Base-by-base conservation (phyloP, 2,797 vertebrate species). In the Choloepus didactylus region DNA sequence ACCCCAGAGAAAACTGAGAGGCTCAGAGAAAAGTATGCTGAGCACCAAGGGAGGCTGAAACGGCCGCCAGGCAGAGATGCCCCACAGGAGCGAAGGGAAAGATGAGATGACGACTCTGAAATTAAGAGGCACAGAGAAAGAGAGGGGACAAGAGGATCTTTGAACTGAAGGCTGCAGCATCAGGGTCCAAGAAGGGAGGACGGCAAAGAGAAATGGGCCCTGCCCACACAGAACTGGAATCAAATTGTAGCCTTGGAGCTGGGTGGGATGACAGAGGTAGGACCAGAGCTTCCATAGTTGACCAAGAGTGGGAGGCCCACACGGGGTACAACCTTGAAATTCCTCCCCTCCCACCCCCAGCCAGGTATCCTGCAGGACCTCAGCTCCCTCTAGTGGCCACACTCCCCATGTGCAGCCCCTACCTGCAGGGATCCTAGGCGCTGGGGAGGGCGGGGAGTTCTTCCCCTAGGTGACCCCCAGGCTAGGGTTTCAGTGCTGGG, bases 341-440 rank as follows among this genome's bases (percentile, higher is more conserved):
- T 41, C 89, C 73, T 83, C 92, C 77, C 60, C 35, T 54, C 77
- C 49, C 19, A 1, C 1, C 54, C 54, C 41, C 5, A n/a, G 70
- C 41, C 51, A 11, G 35, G 15, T 9, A 54, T 94, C 70, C 87
- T 41, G 23, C n/a, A 59, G 87, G 91, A 44, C 85, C 73, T 35
- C 51, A 46, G 7, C 92, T 87, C 97, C 95, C 97, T 77, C 97
- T 97, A 95, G 95, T 79, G 97, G 96, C 59, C 67, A 35, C 14
- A n/a, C 72, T 84, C 23, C 38, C 62, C 80, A 35, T 0, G 77
- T 12, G 70, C 70, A 75, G 62, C 25, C 35, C 51, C 31, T 29
- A 19, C 3, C 12, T 7, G 49, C 12, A 9, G 69, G 41, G 46
- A 3, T 38, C 54, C 15, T 9, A 77, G 69, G 31, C 38, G 9